Percentiles rank a stretch among this genome's conserved stretches.
These are phyloP conservation scores for Seira sanloemensis DNA, from an alignment of 2,888 invertebrate species.

Conservation along the genomic window DNA sequence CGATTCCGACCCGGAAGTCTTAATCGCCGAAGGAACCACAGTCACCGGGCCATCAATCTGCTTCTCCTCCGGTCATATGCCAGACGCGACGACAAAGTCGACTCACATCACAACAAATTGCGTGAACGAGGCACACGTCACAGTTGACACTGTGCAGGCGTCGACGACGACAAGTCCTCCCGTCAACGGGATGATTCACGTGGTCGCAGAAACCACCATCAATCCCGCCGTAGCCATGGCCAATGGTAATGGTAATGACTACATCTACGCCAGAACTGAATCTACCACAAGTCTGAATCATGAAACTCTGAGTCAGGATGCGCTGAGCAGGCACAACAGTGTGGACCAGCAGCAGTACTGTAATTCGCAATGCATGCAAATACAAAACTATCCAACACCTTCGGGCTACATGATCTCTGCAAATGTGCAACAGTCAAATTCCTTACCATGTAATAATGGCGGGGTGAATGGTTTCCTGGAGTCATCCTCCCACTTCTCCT, in stretches of 20 bases:
- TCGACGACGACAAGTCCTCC: background rate
- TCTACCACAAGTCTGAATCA: conserved; percentile 50
- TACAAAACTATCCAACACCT: conserved; percentile 24
- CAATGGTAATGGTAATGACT: conserved; percentile 29
- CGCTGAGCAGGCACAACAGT: conserved; percentile 35
- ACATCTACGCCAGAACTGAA: conserved; percentile 45
- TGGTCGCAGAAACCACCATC: background rate
- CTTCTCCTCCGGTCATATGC: conserved; percentile 45
- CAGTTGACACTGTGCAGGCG: background rate
- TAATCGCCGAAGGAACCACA: conserved; percentile 62
- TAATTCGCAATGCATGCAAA: conserved; percentile 3
- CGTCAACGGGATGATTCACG: conserved; percentile 12
- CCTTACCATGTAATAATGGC: conserved; percentile 31
- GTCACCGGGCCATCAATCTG: conserved; percentile 71
- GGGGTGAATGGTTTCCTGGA: conserved; percentile 44
- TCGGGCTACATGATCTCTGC: conserved; percentile 37
- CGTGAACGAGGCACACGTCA: background rate
- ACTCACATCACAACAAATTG: background rate
- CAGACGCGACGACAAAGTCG: background rate
- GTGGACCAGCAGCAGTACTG: conserved; percentile 45
- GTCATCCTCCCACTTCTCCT: conserved; percentile 33
- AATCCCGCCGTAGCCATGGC: conserved; percentile 15
- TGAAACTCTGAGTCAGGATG: conserved; percentile 31
- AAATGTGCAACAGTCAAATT: conserved; percentile 42
- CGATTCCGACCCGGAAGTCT: conserved; percentile 67